phyloP scores from a whole-genome alignment of 37 sponge, comb jelly and placozoan species.

The Agelas oroides region DNA sequence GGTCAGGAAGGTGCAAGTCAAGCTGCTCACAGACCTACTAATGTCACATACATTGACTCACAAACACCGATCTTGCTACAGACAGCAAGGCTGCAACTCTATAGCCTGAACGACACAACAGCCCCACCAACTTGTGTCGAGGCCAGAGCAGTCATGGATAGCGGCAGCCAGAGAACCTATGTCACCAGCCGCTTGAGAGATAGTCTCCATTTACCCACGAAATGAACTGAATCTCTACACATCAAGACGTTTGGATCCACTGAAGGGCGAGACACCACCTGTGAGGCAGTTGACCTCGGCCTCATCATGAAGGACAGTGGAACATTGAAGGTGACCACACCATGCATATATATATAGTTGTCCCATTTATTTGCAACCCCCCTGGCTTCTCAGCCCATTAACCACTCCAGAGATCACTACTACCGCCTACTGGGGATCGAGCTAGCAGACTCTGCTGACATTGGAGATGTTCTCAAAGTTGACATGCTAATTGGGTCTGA shows the following conservation, averaged over 20 bases:
- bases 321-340: background rate
- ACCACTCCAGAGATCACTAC: conserved; percentile 6
- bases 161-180: conserved; percentile 51
- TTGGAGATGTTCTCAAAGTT: background rate
- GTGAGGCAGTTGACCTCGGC: conserved; percentile 30
- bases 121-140: background rate
- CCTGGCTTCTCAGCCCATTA: conserved; percentile 22
- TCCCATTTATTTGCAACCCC: conserved; percentile 49
- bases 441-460: conserved; percentile 19
- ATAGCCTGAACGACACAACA: background rate
- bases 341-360: background rate
- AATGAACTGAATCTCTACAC: background rate
- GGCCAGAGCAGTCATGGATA: conserved; percentile 14
- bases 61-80: background rate
- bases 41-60: too few relatives aligned
- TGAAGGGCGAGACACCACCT: background rate
- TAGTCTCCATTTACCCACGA: conserved; percentile 12
- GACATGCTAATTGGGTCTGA: conserved; percentile 49
- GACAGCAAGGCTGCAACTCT: background rate
- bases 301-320: conserved; percentile 8
- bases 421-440: conserved; percentile 30
- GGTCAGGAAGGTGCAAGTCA: too few relatives aligned
- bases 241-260: conserved; percentile 46
- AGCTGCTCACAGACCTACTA: too few relatives aligned
- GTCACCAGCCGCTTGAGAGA: conserved; percentile 14